phyloP scores from a whole-genome alignment of 2,888 invertebrate species.

The Tortrix viridana region DNA sequence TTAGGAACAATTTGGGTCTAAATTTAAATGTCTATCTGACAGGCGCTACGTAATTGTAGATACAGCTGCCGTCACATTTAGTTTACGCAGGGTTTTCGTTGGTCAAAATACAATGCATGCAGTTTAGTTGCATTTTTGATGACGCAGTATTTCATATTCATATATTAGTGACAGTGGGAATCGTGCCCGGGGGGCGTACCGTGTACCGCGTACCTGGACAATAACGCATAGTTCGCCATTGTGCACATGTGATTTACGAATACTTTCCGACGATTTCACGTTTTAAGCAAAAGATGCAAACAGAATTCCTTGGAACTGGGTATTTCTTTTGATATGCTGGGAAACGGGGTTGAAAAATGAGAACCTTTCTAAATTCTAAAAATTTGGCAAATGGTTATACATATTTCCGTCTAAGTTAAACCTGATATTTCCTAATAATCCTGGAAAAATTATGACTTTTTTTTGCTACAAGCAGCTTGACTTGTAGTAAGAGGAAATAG shows the following conservation, averaged over 20 bases:
- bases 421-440: no score
- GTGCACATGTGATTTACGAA: conserved; percentile 47
- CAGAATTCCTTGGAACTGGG: conserved; percentile 48
- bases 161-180: conserved; percentile 55
- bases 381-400: background rate
- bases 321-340: conserved; percentile 15
- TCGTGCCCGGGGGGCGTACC: conserved; percentile 45
- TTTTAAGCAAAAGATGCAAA: conserved; percentile 50
- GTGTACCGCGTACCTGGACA: conserved; percentile 39
- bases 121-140: conserved; percentile 64
- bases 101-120: conserved; percentile 56
- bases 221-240: conserved; percentile 48
- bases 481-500: no score
- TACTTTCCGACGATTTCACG: conserved; percentile 37
- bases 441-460: no score
- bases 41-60: background rate
- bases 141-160: conserved; percentile 59
- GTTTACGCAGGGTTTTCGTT: conserved; percentile 51
- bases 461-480: no score
- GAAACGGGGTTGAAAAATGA: background rate
- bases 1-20: background rate
- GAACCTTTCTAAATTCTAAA: background rate
- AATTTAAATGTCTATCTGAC: background rate
- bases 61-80: conserved; percentile 49
- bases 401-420: background rate